phyloP scores from a whole-genome alignment of 2,888 invertebrate genomes.

The Heliconius cydno region DNA sequence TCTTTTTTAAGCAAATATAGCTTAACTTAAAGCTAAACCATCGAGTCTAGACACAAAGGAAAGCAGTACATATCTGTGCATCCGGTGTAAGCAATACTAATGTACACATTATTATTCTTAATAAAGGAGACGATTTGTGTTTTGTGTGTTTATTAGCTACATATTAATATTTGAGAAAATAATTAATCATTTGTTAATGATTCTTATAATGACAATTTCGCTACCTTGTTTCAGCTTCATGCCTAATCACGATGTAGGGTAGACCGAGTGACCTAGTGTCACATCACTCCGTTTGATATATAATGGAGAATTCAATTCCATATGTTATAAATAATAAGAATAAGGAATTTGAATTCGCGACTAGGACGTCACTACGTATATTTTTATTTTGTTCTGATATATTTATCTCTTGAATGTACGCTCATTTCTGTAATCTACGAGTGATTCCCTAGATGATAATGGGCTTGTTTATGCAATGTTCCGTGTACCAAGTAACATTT shows the following conservation, averaged over 20 bases:
- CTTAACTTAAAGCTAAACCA: neutral
- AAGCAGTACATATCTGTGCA: neutral
- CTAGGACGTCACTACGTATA: neutral
- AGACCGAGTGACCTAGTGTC: neutral
- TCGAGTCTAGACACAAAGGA: neutral
- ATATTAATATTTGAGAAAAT: no score
- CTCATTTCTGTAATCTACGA: constrained; percentile 31
- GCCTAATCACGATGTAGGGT: neutral
- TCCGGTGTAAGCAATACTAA: neutral
- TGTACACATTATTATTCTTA: neutral
- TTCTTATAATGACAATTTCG: no score
- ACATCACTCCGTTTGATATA: neutral
- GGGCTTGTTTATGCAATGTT: constrained; percentile 32
- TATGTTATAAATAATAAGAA: neutral
- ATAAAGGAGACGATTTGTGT: neutral
- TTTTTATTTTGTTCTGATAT: neutral
- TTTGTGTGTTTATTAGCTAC: no score
- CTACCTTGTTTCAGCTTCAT: no score
- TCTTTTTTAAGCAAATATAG: neutral
- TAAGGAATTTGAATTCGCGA: neutral
- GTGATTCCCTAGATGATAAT: constrained; percentile 34
- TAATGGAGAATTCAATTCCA: neutral
- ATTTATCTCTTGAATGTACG: constrained; percentile 14
- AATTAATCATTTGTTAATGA: no score
- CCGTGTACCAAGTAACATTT: constrained; percentile 17